phyloP scores from a whole-genome alignment of 2,797 vertebrate species.

The Molothrus aeneus region DNA sequence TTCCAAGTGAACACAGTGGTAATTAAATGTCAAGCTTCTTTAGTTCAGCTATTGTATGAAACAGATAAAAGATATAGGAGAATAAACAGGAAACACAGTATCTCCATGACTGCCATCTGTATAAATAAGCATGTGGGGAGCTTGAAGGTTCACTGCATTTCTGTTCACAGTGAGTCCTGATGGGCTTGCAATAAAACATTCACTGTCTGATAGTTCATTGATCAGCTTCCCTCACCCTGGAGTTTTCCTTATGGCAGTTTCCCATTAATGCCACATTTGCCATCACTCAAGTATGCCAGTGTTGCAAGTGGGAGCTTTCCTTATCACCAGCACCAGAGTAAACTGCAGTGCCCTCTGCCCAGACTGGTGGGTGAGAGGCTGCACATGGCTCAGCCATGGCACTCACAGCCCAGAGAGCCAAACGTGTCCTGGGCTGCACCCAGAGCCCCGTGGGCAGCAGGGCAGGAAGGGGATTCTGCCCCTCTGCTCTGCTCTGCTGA shows the following conservation, averaged over 20 bases:
- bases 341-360: neutral
- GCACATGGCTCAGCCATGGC: too few species aligned
- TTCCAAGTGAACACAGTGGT: neutral
- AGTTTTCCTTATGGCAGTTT: neutral
- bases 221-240: neutral
- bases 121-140: neutral
- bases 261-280: neutral
- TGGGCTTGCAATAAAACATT: neutral
- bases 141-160: neutral
- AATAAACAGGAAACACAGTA: neutral
- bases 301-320: neutral
- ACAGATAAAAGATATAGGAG: neutral
- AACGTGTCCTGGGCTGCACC: too few species aligned
- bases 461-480: too few species aligned
- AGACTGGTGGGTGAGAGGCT: neutral
- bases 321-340: neutral
- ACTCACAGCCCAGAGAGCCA: too few species aligned
- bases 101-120: neutral
- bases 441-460: too few species aligned
- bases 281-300: neutral
- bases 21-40: slow-evolving; percentile 40
- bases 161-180: neutral
- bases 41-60: slow-evolving; percentile 6
- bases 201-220: neutral
- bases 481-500: neutral